A percentile compares a stretch with the other conserved stretches of the same genome.
Evolutionary conservation across 2,888 invertebrate species (phyloP).

Genomic region (Dimorphilus gyrociliatus): DNA sequence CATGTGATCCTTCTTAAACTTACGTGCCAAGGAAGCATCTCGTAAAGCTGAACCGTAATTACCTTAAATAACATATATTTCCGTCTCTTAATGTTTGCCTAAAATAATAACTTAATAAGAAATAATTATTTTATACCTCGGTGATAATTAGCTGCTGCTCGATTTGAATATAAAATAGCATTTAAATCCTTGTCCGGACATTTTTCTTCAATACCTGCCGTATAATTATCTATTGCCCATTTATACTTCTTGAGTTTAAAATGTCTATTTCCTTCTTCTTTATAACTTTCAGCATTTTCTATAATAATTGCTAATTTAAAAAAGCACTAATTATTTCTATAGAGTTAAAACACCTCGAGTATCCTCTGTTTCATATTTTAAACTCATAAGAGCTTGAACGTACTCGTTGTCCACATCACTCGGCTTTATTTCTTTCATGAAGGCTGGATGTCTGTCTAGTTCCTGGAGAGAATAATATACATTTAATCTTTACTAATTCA

Average conservation of each 20-base stretch:
- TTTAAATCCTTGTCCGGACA: slow-evolving; percentile 55
- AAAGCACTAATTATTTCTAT: slow-evolving; percentile 1
- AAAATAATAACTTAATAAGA: neutral
- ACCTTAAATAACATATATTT: slow-evolving; percentile 14
- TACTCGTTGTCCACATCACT: too few species aligned
- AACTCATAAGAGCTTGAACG: too few species aligned
- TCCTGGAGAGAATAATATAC: slow-evolving; percentile 16
- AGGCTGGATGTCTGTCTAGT: slow-evolving; percentile 30
- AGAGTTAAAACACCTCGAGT: slow-evolving; percentile 47
- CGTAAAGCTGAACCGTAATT: slow-evolving; percentile 50
- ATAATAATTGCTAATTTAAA: slow-evolving; percentile 10
- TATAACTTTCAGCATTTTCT: slow-evolving; percentile 72
- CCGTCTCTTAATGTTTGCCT: neutral
- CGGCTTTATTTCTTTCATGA: slow-evolving; percentile 28
- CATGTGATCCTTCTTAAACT: slow-evolving; percentile 54
- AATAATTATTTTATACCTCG: slow-evolving; percentile 47
- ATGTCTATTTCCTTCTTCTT: slow-evolving; percentile 88
- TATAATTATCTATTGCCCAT: slow-evolving; percentile 60
- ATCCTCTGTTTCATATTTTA: slow-evolving; percentile 61
- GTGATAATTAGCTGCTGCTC: slow-evolving; percentile 72
- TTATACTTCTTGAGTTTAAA: slow-evolving; percentile 84
- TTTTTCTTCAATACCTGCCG: slow-evolving; percentile 67
- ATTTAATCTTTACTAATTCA: slow-evolving; percentile 1
- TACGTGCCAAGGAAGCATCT: slow-evolving; percentile 63
- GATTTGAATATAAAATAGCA: slow-evolving; percentile 71